A percentile compares a stretch with the other conserved stretches of the same genome.
Conservation (phyloP, 2,113 vertebrate genomes). For the Chamaea fasciata region DNA sequence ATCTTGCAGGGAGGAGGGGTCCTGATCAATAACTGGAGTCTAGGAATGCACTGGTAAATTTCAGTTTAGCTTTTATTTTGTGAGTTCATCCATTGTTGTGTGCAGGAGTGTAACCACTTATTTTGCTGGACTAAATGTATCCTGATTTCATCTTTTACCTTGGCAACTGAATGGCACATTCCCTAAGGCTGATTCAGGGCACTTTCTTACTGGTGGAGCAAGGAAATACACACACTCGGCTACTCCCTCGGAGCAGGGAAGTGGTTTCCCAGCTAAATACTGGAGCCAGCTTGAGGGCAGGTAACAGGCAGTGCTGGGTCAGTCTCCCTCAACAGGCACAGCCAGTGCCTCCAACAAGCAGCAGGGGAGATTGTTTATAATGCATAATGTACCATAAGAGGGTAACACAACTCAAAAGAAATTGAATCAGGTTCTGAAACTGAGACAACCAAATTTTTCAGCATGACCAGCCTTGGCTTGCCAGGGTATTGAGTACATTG, state of each 20-base stretch:
- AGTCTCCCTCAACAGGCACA: neutral
- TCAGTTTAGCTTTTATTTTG: neutral
- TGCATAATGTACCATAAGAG: neutral
- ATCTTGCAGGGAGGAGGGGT: neutral
- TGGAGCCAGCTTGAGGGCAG: neutral
- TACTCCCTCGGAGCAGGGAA: neutral
- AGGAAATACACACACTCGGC: neutral
- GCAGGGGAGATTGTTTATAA: neutral
- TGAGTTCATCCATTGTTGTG: neutral
- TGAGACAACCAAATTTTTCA: constrained; percentile 11
- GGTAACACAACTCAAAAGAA: neutral
- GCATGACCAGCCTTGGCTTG: neutral
- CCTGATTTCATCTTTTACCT: neutral
- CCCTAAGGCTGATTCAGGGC: neutral
- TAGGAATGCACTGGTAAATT: neutral
- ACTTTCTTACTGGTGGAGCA: neutral
- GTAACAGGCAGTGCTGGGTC: neutral
- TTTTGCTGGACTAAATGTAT: neutral
- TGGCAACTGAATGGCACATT: neutral
- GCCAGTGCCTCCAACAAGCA: neutral
- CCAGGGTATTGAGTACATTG: neutral
- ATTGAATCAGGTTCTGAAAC: neutral
- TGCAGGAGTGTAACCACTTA: neutral
- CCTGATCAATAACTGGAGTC: fast-evolving
- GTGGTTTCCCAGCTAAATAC: neutral